Percentiles rank a stretch among this genome's conserved stretches.
Conservation (phyloP, 2,797 vertebrate genomes). For the Gymnopithys bicolor region DNA sequence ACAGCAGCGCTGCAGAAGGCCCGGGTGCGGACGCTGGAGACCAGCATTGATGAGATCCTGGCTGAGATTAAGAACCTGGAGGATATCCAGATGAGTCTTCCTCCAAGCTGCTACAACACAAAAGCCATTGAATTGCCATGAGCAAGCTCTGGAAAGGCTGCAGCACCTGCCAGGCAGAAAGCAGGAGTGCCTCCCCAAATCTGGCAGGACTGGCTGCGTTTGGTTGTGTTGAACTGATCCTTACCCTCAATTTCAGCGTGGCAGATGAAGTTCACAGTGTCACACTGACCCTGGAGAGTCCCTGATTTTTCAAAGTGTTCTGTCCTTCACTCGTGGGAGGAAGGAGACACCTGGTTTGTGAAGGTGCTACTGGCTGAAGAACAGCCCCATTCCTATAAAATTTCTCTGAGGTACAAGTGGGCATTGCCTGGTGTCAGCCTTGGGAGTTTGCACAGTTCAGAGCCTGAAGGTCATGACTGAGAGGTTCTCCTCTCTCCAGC, state of each 20-base stretch:
- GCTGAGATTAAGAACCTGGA: slow-evolving; percentile 88
- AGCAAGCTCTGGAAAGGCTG: not conserved
- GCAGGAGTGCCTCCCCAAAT: not conserved
- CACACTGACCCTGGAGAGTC: not conserved
- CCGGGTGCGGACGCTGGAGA: slow-evolving; percentile 72
- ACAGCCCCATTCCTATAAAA: not conserved
- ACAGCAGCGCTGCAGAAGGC: slow-evolving; percentile 73
- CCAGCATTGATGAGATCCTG: slow-evolving; percentile 83
- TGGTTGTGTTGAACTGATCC: not conserved
- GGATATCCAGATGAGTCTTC: slow-evolving; percentile 82
- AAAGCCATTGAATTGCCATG: slow-evolving; percentile 82
- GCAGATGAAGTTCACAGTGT: not conserved
- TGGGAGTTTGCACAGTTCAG: not conserved
- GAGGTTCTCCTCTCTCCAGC: not conserved
- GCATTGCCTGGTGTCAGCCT: not conserved
- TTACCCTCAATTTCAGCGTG: not conserved
- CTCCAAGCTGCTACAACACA: slow-evolving; percentile 85
- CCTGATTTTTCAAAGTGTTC: not conserved
- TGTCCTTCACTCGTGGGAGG: not conserved
- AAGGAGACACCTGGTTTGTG: not conserved
- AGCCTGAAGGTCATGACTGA: not conserved
- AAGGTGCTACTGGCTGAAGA: not conserved
- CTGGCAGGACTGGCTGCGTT: not conserved
- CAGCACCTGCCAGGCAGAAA: not conserved
- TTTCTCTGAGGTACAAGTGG: not conserved